Percentiles rank a stretch among this genome's conserved stretches.
phyloP scores from a whole-genome alignment of 1,140 invertebrate species.

The Drosophila ananassae region DNA sequence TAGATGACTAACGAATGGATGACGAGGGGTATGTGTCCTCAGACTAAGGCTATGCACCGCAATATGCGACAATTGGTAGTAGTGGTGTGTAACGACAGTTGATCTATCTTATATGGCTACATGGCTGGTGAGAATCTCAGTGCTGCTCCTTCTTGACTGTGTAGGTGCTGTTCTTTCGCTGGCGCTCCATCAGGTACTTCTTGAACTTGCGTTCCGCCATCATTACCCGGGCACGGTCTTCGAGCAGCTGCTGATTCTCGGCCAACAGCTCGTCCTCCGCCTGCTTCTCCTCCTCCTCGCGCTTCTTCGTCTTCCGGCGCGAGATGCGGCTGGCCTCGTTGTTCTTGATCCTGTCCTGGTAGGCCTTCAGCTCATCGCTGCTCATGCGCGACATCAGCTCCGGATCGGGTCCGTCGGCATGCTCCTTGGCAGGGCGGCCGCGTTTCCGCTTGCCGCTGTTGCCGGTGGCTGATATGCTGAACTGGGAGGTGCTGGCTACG shows the following conservation, averaged over 20 bases:
- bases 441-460: constrained; percentile 57
- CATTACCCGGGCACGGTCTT: constrained; percentile 10
- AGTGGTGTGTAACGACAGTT: constrained; percentile 43
- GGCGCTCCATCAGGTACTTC: constrained; percentile 31
- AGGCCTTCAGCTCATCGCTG: constrained; percentile 54
- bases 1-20: constrained; percentile 60
- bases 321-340: constrained; percentile 78
- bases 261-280: constrained; percentile 43
- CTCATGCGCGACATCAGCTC: constrained; percentile 53
- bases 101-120: constrained; percentile 38
- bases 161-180: constrained; percentile 53
- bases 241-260: constrained; percentile 21
- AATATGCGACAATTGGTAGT: constrained; percentile 62
- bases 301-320: constrained; percentile 71
- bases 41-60: constrained; percentile 50
- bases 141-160: constrained; percentile 46
- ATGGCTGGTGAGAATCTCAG: constrained; percentile 66
- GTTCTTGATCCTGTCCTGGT: constrained; percentile 73
- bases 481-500: constrained; percentile 57
- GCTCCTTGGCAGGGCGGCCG: constrained; percentile 75
- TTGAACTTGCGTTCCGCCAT: constrained; percentile 7
- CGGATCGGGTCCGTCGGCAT: constrained; percentile 73
- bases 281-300: constrained; percentile 56
- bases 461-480: constrained; percentile 37
- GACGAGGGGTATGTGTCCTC: constrained; percentile 18